Percentiles rank a stretch among this genome's conserved stretches.
Conservation (phyloP, 37 sponge, comb jelly and placozoan genomes). For the Cliona cf. orientalis region DNA sequence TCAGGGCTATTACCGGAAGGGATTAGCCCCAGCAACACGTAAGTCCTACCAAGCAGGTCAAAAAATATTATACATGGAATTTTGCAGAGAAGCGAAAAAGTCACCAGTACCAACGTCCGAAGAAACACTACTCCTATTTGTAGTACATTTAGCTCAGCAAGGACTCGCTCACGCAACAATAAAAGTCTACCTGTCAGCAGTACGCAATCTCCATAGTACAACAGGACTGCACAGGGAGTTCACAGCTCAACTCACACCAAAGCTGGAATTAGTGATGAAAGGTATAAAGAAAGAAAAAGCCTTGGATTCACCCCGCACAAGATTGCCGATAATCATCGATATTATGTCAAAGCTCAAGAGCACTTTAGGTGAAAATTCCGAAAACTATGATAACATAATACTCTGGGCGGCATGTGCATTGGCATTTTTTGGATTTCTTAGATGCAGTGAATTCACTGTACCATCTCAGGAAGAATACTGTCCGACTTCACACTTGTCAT, state of each 20-base stretch:
- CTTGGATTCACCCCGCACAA: background rate
- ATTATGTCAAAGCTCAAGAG: background rate
- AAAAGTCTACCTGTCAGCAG: constrained; percentile 60
- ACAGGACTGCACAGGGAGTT: constrained; percentile 16
- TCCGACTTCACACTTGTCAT: constrained; percentile 9
- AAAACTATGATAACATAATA: background rate
- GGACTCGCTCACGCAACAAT: constrained; percentile 44
- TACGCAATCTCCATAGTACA: constrained; percentile 26
- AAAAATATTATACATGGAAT: background rate
- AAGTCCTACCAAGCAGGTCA: constrained; percentile 2
- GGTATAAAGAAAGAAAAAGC: constrained; percentile 41
- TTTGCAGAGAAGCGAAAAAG: background rate
- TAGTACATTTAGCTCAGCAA: constrained; percentile 13
- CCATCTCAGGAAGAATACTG: constrained; percentile 4
- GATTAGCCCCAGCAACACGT: constrained; percentile 1
- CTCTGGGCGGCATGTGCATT: background rate
- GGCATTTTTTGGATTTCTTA: constrained; percentile 31
- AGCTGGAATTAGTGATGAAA: constrained; percentile 38
- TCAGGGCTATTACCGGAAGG: constrained; percentile 20
- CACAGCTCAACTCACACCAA: constrained; percentile 7
- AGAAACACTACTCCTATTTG: constrained; percentile 23
- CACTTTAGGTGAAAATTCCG: background rate
- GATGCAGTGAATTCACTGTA: constrained; percentile 27
- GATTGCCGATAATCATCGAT: constrained; percentile 28
- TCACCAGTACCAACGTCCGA: constrained; percentile 32